Base-by-base conservation (phyloP, 1,140 invertebrate genomes). In the Pseudoatta argentina region DNA sequence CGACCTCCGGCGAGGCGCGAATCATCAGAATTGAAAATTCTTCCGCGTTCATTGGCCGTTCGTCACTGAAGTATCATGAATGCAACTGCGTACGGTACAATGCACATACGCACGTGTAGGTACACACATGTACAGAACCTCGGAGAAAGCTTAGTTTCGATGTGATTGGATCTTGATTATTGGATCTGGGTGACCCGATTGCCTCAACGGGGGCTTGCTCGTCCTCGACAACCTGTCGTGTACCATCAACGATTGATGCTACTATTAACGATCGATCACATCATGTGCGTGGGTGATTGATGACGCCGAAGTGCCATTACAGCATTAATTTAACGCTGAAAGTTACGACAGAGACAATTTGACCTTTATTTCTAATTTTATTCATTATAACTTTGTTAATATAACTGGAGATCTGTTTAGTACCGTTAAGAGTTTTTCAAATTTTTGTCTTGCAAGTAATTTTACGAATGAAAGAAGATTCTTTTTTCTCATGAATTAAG, bases 141-240 rank as follows among this genome's bases (percentile, higher is more conserved):
- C 63, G 90, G 94, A 94, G 94, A 94, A 94, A 94, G 93, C 93
- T 92, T 83, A 81, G 79, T 87, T 34, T 92, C 85, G 88, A 87
- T 75, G 91, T 87, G 90, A 69, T 69, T 69, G 66, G 66, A 69
- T 86, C 89, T 94, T 88, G 91, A 89, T 94, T 94, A 92, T 92
- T 91, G 86, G 91, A 94, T 94, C 93, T 94, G 94, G 94, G 94
- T 94, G 94, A 94, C 94, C 94, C 86, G 93, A 94, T 94, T 94
- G 91, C 79, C 64, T 88, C 69, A 21, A 86, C 48, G 44, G 55
- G 48, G 57, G 16, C 61, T 86, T 88, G 79, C 67, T 91, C 61
- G n/a, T 87, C 78, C 10, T 69, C 39, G n/a, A 77, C 79, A 59
- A 83, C 57, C 79, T 82, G 79, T 82, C 79, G 79, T 18, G 7